Conservation (phyloP, 2,797 vertebrate species). For the Geotrypetes seraphini region DNA sequence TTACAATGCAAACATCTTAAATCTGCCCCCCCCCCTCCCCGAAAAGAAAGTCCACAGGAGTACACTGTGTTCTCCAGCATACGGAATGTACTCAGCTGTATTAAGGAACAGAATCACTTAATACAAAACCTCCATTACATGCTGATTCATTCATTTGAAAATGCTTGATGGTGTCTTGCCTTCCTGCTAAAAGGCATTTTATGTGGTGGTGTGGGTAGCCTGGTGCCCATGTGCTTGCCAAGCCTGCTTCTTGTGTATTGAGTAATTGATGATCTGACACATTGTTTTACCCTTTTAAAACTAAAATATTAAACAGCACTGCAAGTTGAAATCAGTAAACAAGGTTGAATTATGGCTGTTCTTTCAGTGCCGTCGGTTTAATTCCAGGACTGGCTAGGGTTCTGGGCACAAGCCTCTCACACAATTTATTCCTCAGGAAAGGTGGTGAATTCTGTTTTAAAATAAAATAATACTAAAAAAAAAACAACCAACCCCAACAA, state of each 20-base stretch:
- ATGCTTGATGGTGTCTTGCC: constrained; percentile 9
- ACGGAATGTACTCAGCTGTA: not conserved
- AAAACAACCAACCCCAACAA: too few relatives aligned
- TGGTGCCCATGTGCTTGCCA: constrained; percentile 26
- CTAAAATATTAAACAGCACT: constrained; percentile 39
- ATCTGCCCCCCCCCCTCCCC: too few relatives aligned
- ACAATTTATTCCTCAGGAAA: too few relatives aligned
- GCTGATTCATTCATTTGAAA: constrained; percentile 28
- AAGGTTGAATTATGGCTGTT: constrained; percentile 1
- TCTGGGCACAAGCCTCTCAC: too few relatives aligned
- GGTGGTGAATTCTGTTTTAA: too few relatives aligned
- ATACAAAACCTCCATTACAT: constrained; percentile 28
- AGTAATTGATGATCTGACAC: constrained; percentile 30
- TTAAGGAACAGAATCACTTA: constrained; percentile 9
- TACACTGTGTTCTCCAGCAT: constrained; percentile 3
- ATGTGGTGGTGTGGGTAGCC: constrained; percentile 16
- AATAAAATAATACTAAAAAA: too few relatives aligned
- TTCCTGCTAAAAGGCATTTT: constrained; percentile 16
- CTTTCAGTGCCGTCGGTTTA: not conserved
- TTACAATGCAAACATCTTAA: constrained; percentile 24
- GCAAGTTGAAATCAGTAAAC: constrained; percentile 18
- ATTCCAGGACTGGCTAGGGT: too few relatives aligned
- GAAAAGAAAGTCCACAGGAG: not conserved
- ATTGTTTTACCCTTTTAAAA: constrained; percentile 14
- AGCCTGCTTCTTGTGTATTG: constrained; percentile 22